phyloP scores from a whole-genome alignment of 2,113 vertebrate genomes.

The Sphyrna mokarran region DNA sequence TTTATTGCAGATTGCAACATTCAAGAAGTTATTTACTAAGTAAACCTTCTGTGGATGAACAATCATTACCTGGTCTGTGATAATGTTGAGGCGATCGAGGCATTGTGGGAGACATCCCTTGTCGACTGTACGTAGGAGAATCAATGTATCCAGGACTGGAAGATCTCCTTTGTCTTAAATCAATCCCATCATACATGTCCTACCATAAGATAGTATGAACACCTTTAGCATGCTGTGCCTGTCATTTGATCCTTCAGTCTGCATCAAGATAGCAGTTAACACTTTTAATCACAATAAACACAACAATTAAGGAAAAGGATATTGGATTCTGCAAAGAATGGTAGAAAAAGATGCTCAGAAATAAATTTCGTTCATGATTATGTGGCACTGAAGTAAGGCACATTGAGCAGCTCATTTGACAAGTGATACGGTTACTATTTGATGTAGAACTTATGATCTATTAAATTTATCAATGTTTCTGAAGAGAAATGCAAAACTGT shows the following conservation, averaged over 20 bases:
- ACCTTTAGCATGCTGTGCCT: not conserved
- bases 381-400: not conserved
- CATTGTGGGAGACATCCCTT: constrained; percentile 86
- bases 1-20: not conserved
- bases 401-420: not conserved
- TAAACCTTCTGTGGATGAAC: not conserved
- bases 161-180: constrained; percentile 76
- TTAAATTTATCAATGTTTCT: not conserved
- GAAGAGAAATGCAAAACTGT: not conserved
- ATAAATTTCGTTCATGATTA: not conserved
- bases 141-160: constrained; percentile 92
- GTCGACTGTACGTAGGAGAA: constrained; percentile 79
- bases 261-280: not conserved
- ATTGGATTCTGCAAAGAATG: not conserved
- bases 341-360: not conserved
- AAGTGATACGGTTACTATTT: not conserved
- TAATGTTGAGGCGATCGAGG: constrained; percentile 86
- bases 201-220: constrained; percentile 44
- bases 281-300: not conserved
- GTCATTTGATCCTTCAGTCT: not conserved
- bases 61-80: constrained; percentile 77
- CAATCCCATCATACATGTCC: constrained; percentile 86
- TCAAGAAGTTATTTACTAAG: not conserved
- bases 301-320: not conserved
- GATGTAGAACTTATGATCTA: not conserved